Base-by-base conservation (phyloP, 1,140 invertebrate species). In the Anoplolepis gracilipes region DNA sequence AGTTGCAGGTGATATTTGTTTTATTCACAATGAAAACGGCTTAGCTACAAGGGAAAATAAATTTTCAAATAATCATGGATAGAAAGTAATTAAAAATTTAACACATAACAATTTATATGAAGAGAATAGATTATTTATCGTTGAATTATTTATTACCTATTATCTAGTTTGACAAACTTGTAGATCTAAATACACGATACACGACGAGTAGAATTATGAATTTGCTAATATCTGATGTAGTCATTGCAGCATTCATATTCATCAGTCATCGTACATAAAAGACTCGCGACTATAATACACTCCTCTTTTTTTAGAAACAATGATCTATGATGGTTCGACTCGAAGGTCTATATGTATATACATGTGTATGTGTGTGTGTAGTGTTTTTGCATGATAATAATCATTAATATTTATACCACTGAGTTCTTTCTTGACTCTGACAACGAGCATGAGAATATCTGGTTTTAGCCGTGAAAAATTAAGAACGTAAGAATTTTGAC, bases 281-380 rank as follows among this genome's bases (percentile, higher is more conserved):
- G 13, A 13, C 30, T 22, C 5, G 46, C 49, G 11, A 10, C 62
- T 62, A 36, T 62, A 33, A 64, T 33, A 49, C 39, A 49, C 13
- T 46, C 3, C 10, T 69, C 13, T 22, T 67, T 67, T 55, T 55
- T 79, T 69, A 79, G 19, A 57, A 65, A 69, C 33, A 79, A 79
- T 55, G 6, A 39, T 7, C 42, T 49, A n/a, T n/a, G n/a, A n/a
- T n/a, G 2, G 8, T 42, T 67, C 1, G 7, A 30, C 16, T 59
- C 33, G 46, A 53, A 16, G 1, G 16, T 49, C 13, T 49, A 19
- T 19, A 49, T 16, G n/a, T n/a, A n/a, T n/a, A n/a, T n/a, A n/a
- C n/a, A n/a, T n/a, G n/a, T n/a, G 3, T 46, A 13, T 16, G 11
- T 46, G 11, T 16, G 11, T 46, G 16, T 49, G 16, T 46, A 25